These are phyloP conservation scores for Cephalopterus ornatus DNA, from an alignment of 2,113 vertebrate species.

Conservation along the genomic window DNA sequence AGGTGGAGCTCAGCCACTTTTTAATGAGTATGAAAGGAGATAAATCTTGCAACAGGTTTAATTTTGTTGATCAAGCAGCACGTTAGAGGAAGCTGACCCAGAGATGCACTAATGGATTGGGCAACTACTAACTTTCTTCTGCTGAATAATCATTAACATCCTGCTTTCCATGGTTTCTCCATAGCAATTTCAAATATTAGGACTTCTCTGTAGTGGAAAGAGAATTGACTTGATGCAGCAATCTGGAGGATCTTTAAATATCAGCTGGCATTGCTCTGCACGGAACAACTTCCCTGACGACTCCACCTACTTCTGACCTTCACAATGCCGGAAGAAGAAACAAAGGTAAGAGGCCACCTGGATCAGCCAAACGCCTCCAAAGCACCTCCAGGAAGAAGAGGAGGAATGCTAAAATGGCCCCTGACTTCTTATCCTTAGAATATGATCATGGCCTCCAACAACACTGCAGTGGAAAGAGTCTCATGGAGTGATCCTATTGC, in stretches of 20 bases:
- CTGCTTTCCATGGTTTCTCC: neutral
- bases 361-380: neutral
- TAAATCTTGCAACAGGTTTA: neutral
- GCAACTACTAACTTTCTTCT: neutral
- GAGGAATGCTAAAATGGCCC: neutral
- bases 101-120: neutral
- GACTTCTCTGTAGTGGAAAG: neutral
- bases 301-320: neutral
- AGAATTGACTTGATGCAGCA: neutral
- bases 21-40: neutral
- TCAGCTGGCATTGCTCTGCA: neutral
- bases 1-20: neutral
- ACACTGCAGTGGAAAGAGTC: rapidly evolving
- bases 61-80: neutral
- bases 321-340: neutral
- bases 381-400: neutral
- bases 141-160: neutral
- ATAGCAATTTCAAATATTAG: neutral
- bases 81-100: neutral
- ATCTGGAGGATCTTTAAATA: neutral
- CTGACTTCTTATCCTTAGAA: neutral
- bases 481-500: neutral
- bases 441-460: neutral
- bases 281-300: neutral
- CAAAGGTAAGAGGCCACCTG: neutral